These are phyloP conservation scores for Xiphias gladius DNA, from an alignment of 2,113 vertebrate species.

Conservation along the genomic window DNA sequence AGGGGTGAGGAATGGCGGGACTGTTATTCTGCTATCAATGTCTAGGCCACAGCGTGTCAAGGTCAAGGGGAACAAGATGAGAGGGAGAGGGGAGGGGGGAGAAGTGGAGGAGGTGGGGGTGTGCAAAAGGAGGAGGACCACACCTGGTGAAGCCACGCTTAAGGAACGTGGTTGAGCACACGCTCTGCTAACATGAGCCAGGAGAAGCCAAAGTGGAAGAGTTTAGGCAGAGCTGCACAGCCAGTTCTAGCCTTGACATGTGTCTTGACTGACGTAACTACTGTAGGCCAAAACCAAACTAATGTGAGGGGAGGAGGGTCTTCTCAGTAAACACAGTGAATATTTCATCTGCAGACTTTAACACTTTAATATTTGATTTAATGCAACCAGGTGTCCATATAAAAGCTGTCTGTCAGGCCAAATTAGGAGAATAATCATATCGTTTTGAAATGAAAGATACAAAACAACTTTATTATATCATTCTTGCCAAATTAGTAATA, in stretches of 20 bases:
- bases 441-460: too few species aligned
- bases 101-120: conserved; percentile 25
- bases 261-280: conserved; percentile 68
- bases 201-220: conserved; percentile 41
- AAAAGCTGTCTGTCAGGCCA: neutral
- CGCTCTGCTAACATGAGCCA: conserved; percentile 33
- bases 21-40: conserved; percentile 66
- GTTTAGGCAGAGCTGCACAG: conserved; percentile 58
- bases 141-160: conserved; percentile 80
- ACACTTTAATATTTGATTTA: neutral
- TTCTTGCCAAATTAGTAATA: neutral
- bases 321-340: neutral
- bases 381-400: neutral
- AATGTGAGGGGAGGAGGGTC: neutral
- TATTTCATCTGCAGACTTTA: neutral
- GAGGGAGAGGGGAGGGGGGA: conserved; percentile 51
- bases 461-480: neutral
- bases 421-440: neutral
- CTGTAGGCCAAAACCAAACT: conserved; percentile 33
- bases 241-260: conserved; percentile 80
- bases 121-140: conserved; percentile 65
- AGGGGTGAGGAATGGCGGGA: conserved; percentile 68
- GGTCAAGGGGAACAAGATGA: conserved; percentile 79
- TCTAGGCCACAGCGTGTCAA: conserved; percentile 62
- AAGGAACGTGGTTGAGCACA: conserved; percentile 60